Conservation (phyloP, 2,888 invertebrate genomes). For the Theretra japonica region DNA sequence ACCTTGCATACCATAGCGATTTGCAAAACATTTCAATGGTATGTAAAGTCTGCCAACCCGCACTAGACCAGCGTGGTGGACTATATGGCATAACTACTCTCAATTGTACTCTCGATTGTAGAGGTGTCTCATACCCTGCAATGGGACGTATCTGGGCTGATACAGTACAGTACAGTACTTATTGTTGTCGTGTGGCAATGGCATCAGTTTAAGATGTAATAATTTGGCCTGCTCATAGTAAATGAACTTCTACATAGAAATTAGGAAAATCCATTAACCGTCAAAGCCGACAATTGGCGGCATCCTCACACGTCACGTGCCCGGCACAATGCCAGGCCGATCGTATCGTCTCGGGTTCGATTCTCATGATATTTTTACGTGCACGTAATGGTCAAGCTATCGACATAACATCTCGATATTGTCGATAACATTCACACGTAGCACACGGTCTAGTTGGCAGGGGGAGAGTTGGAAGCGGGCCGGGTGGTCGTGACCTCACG, state of each 20-base stretch:
- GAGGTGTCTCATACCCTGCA: no score
- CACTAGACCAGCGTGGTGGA: no score
- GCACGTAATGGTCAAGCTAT: constrained; percentile 77
- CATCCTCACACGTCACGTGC: constrained; percentile 34
- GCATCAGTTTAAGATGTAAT: neutral
- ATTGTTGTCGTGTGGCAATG: neutral
- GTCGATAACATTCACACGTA: constrained; percentile 84
- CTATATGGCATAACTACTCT: no score
- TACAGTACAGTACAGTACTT: no score
- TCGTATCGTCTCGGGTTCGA: constrained; percentile 64
- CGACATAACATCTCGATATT: constrained; percentile 76
- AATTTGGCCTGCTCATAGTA: constrained; percentile 38
- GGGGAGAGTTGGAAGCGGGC: neutral
- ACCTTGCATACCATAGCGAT: no score
- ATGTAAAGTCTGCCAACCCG: no score
- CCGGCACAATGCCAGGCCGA: constrained; percentile 48
- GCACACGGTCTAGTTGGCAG: constrained; percentile 72
- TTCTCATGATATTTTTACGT: constrained; percentile 56
- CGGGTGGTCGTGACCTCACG: neutral
- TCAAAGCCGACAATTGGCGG: constrained; percentile 30
- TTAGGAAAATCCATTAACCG: constrained; percentile 30
- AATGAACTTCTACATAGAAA: neutral
- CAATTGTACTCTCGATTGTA: no score
- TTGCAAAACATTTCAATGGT: no score
- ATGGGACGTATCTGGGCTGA: no score